Percentiles rank a stretch among this genome's conserved stretches.
Conservation (phyloP, 2,113 vertebrate genomes). For the Gasterosteus nipponicus region DNA sequence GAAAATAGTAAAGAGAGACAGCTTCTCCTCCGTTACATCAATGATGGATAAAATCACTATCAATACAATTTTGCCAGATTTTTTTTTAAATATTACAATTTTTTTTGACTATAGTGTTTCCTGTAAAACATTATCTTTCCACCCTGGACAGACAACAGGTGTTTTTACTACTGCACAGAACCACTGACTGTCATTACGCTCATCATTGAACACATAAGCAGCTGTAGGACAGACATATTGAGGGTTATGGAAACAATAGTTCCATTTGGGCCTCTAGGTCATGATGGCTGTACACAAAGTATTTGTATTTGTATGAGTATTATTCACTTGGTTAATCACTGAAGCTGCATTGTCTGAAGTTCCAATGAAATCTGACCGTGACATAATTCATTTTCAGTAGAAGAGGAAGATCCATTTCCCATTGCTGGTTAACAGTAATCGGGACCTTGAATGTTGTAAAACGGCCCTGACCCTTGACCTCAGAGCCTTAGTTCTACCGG, state of each 20-base stretch:
- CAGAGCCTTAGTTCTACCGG: neutral
- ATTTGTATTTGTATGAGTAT: neutral
- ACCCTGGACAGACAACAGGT: neutral
- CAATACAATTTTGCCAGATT: neutral
- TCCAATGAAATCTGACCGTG: neutral
- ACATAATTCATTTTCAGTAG: neutral
- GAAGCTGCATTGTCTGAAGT: neutral
- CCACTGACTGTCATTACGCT: neutral
- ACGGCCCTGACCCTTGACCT: neutral
- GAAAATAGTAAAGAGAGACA: neutral
- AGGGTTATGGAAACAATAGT: neutral
- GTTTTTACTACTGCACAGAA: neutral
- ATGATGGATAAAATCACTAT: neutral
- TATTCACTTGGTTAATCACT: neutral
- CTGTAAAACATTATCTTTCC: neutral
- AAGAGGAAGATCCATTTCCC: slow-evolving; percentile 11
- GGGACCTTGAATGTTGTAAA: slow-evolving; percentile 17
- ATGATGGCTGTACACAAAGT: neutral
- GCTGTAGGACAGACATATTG: neutral
- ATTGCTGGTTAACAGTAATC: slow-evolving; percentile 3
- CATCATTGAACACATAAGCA: neutral
- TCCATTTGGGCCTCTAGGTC: neutral
- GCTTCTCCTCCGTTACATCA: neutral
- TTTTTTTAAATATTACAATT: neutral
- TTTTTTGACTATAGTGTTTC: neutral